Evolutionary conservation across 2,888 invertebrate genomes (phyloP), one percentile per base, ranked within the genome.

Genomic region (Campoletis raptor): DNA sequence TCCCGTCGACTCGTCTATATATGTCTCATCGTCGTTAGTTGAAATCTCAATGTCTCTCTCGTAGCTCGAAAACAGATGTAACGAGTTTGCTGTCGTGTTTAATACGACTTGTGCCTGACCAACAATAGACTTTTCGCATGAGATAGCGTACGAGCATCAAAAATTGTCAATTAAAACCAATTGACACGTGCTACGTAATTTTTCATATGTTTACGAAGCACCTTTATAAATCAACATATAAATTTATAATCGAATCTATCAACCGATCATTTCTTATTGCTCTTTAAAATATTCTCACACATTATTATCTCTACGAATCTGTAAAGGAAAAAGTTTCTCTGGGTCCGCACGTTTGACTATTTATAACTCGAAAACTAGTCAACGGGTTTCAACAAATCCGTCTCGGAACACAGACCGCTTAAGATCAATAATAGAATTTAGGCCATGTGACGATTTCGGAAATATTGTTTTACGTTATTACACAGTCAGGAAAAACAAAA

Each of bases 11-110:
- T 12, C 67, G 24, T 40, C 18, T 21, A 45, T 42, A 10, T 57
- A 21, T 10, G 57, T 70, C 70, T 72, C 61, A 61, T 36, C 80
- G 45, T 72, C 72, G 72, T 80, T 80, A 80, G 80, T 37, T 45
- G 24, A 64, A 52, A 80, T 57, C 70, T 42, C 79, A 21, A n/a
- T 30, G 21, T 40, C 15, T 72, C 79, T 37, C 70, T n/a, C 40
- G 57, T 80, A 36, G 57, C 24, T 61, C 40, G 24, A 15, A 45
- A 57, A 45, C 21, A 61, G 36, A 64, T 61, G 52, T n/a, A 30
- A 79, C 54, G 54, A 54, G 52, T 67, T 67, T 57, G 52, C 69
- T 9, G n/a, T 30, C 40, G 57, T 42, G 52, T 69, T 40, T 40
- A 69, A 37, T 52, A 40, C 21, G 5, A 37, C 57, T 61, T 24